Evolutionary conservation across 2,113 vertebrate genomes (phyloP).

Genomic region (Himantopus leucocephalus): DNA sequence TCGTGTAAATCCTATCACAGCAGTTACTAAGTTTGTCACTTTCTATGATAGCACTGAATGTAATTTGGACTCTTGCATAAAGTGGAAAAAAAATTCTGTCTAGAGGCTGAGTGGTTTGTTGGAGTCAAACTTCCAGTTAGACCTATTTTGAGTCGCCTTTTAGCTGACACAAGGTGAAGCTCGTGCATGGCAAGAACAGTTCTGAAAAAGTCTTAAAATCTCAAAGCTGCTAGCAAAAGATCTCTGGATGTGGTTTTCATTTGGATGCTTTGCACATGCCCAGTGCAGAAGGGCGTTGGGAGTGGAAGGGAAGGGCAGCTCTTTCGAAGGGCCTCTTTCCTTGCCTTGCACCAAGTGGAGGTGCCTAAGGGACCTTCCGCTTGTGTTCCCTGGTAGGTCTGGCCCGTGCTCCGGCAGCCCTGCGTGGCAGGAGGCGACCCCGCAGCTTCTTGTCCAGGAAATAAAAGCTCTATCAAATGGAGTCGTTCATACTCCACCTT

Average conservation of each 20-base stretch:
- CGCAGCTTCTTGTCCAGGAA: slow-evolving; percentile 8
- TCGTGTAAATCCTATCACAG: background rate
- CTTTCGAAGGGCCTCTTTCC: background rate
- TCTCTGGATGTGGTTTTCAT: background rate
- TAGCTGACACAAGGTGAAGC: background rate
- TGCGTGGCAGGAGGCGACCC: background rate
- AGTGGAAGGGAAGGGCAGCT: background rate
- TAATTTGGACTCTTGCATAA: background rate
- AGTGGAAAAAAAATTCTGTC: background rate
- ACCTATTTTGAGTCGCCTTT: background rate
- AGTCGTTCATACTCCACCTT: background rate
- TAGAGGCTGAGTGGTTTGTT: background rate
- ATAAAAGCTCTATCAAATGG: background rate
- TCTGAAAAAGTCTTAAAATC: background rate
- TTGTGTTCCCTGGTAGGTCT: background rate
- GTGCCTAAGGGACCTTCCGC: background rate
- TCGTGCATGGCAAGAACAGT: background rate
- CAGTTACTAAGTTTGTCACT: background rate
- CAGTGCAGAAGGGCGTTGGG: background rate
- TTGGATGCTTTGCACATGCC: background rate
- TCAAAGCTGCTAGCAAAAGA: background rate
- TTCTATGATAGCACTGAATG: background rate
- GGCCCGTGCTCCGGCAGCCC: background rate
- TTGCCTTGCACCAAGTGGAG: background rate
- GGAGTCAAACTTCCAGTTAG: background rate